Base-by-base conservation (phyloP, 2,113 vertebrate species). In the Lanius ludovicianus region DNA sequence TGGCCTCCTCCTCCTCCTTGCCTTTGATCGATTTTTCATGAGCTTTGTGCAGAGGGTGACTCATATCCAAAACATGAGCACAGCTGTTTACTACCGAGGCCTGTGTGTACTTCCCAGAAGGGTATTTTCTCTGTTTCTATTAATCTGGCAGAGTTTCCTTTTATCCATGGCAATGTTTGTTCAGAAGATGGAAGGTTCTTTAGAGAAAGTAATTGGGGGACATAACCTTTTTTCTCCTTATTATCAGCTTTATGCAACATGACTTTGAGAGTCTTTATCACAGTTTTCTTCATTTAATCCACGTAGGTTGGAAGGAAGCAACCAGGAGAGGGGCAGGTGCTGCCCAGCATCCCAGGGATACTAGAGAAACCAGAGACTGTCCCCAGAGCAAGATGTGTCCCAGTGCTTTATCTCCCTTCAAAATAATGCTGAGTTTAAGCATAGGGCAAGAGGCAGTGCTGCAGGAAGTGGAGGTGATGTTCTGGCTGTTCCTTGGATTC, bases 11-110 rank as follows among this genome's bases (percentile, higher is more conserved):
- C 2, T 60, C 33, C 21, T 49, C 67, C 24, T 55, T 74, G 60
- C 30, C 62, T 92, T 85, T 80, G 76, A 74, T 86, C 0, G 3
- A 67, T 86, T 96, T 96, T 95, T 92, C 87, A 78, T 69, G 76
- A 93, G 55, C 63, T 73, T 79, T 80, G 53, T 92, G 75, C 71
- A 37, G 52, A 82, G 56, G 65, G 60, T 75, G 65, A 89, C 74
- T 91, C 85, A 31, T 25, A 76, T 86, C 94, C 86, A 70, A 86
- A 93, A 67, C 73, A 77, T 31, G 59, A 92, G 71, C 60, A 63
- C 55, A 75, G 74, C 79, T 77, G 41, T 84, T 90, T 68, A 59
- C 86, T 59, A 13, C 44, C 2, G 4, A 46, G 49, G 13, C 41
- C 33, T 68, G 18, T 20, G 2, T 59, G 76, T 39, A 14, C 30